A percentile compares a stretch with the other conserved stretches of the same genome.
These are phyloP conservation scores for Mionectes olivaceus DNA, from an alignment of 2,797 vertebrate genomes.

Conservation along the genomic window DNA sequence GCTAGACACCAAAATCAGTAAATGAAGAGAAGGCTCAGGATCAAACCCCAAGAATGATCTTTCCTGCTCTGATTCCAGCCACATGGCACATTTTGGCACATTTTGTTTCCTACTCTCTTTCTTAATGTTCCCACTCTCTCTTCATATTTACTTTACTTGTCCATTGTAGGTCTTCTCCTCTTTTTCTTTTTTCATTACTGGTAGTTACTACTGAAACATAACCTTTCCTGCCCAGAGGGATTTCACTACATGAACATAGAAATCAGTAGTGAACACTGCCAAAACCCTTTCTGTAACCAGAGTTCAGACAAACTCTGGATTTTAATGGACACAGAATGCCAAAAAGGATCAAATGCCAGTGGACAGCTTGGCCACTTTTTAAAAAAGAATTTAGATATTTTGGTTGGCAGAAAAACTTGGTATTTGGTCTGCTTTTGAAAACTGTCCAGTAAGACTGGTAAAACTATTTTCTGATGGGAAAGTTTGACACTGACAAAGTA, in stretches of 20 bases:
- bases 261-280: neutral
- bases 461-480: neutral
- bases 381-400: neutral
- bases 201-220: neutral
- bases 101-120: neutral
- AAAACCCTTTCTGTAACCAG: neutral
- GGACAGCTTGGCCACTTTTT: accelerated
- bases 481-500: neutral
- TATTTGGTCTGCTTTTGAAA: neutral
- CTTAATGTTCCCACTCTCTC: neutral
- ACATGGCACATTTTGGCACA: neutral
- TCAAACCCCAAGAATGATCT: neutral
- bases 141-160: neutral
- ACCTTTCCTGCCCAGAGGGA: neutral
- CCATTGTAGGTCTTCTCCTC: neutral
- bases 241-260: neutral
- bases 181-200: neutral
- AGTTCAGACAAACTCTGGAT: neutral
- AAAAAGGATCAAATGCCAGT: neutral
- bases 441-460: neutral
- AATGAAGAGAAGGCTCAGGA: neutral
- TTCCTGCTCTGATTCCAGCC: neutral
- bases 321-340: neutral
- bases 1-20: neutral
- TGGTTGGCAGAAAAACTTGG: neutral